These are phyloP conservation scores for Mesitornis unicolor DNA, from an alignment of 2,113 vertebrate species.

Conservation along the genomic window DNA sequence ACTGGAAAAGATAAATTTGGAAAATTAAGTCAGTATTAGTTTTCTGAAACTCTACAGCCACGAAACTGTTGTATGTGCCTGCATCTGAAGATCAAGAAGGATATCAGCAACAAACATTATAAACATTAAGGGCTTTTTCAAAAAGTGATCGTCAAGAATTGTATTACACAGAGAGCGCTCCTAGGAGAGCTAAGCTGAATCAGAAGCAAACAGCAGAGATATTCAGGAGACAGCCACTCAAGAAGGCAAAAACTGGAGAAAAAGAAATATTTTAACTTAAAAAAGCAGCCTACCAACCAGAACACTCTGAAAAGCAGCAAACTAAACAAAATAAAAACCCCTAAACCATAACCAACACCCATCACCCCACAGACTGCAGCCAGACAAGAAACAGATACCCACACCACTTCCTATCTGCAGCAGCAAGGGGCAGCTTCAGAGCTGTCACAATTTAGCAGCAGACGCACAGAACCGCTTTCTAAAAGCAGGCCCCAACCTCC, in stretches of 20 bases:
- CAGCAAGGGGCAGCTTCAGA: not conserved
- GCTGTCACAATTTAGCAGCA: not conserved
- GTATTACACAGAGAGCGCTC: rapidly evolving
- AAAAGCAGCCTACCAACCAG: not conserved
- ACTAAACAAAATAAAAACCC: not conserved
- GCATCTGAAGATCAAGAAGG: not conserved
- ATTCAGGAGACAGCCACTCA: not conserved
- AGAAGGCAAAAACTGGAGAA: not conserved
- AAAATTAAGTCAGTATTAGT: not conserved
- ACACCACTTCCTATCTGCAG: not conserved
- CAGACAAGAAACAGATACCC: not conserved
- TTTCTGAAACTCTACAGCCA: not conserved
- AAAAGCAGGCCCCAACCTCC: not conserved
- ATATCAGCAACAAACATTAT: not conserved
- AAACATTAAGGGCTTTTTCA: not conserved
- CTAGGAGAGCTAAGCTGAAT: not conserved
- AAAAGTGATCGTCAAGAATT: not conserved
- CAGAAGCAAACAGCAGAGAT: not conserved
- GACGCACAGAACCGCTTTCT: rapidly evolving
- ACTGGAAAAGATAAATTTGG: not conserved
- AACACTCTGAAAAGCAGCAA: not conserved
- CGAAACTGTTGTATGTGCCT: not conserved
- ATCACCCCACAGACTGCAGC: not conserved
- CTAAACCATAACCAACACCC: not conserved
- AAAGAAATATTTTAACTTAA: no score